A percentile compares a stretch with the other conserved stretches of the same genome.
These are phyloP conservation scores for Odontocolon sp. DNA, from an alignment of 2,888 invertebrate species.

Conservation along the genomic window DNA sequence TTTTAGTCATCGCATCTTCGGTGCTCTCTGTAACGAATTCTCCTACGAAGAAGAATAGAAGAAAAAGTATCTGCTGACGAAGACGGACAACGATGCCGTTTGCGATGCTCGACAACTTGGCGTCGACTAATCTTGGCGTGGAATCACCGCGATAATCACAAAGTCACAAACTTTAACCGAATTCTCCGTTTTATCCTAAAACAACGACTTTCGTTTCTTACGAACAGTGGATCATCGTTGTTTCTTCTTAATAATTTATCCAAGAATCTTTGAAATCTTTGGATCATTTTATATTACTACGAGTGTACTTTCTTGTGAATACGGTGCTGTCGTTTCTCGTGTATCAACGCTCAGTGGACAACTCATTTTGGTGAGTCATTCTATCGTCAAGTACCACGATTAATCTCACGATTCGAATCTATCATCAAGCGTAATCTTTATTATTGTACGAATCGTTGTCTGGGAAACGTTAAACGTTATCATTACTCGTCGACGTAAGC, in stretches of 20 bases:
- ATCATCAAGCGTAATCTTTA: constrained; percentile 4
- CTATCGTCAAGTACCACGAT: constrained; percentile 7
- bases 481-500: constrained; percentile 5
- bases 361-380: constrained; percentile 61
- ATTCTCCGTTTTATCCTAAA: background rate
- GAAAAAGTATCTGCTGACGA: constrained; percentile 5
- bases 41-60: constrained; percentile 26
- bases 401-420: constrained; percentile 26
- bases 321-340: constrained; percentile 50
- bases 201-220: constrained; percentile 18
- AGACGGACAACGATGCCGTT: constrained; percentile 15
- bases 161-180: background rate
- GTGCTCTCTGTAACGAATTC: constrained; percentile 42
- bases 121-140: constrained; percentile 17
- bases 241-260: background rate
- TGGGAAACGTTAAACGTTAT: background rate
- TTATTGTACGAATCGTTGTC: too few relatives aligned
- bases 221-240: background rate
- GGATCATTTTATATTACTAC: constrained; percentile 7
- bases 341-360: constrained; percentile 51
- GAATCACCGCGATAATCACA: constrained; percentile 17
- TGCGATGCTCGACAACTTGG: background rate
- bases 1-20: constrained; percentile 35
- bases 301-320: constrained; percentile 34
- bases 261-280: constrained; percentile 15